Base-by-base conservation (phyloP, 2,888 invertebrate genomes). In the Drosophila nigricruria region DNA sequence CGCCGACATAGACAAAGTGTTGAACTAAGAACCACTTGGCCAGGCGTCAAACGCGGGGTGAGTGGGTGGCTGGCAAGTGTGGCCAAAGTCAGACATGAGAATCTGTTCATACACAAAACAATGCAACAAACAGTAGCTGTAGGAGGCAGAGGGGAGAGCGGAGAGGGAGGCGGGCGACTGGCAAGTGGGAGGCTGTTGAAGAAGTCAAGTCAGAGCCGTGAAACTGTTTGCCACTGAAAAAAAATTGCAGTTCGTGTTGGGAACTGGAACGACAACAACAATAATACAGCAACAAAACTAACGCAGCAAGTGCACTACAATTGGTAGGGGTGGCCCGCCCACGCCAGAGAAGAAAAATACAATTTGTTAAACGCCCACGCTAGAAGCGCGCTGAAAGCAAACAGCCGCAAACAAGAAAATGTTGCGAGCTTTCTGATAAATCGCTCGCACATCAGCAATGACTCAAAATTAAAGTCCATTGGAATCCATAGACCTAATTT, bases 1-100 rank as follows among this genome's bases (percentile, higher is more conserved):
- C 71, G 68, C 79, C 79, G 73, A 82, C 86, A 76, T 73, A 76
- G 83, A 81, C 79, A 85, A 85, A 88, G 81, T 82, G 82, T 73
- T 77, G 67, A 82, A 65, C 78, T 61, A 71, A 62, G 70, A 65
- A 53, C 66, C 59, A 71, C 63, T 73, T 69, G 61, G 60, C n/a
- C 32, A 43, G 50, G 50, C 32, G 20, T 20, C 3, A 32, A 18
- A 12, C 9, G 45, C 3, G 42, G 14, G 45, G 56, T 5, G 20
- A 8, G 27, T 16, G 47, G 27, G 8, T 8, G 27, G 47, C n/a
- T 8, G 27, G 47, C n/a, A 10, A 32, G 14, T n/a, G 25, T 40
- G 18, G 12, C 36, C 34, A 38, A 34, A 20, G 42, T n/a, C 60
- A 62, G 56, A 60, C 73, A 73, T 77, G 78, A 45, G 74, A 78